These are phyloP conservation scores for Antitype chi DNA, from an alignment of 2,888 invertebrate genomes.

Conservation along the genomic window DNA sequence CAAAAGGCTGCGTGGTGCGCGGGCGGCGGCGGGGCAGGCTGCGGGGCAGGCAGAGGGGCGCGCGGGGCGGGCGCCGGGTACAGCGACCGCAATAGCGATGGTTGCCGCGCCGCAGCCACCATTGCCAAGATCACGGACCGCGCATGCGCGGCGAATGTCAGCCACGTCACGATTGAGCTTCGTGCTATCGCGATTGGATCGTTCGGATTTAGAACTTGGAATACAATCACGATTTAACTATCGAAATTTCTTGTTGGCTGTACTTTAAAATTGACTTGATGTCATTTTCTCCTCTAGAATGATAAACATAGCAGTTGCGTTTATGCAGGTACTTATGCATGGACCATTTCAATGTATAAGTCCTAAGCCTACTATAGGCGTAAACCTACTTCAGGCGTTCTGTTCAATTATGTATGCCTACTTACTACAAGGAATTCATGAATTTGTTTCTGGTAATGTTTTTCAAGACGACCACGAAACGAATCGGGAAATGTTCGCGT, in stretches of 20 bases:
- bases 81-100: conserved; percentile 88
- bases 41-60: conserved; percentile 69
- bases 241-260: conserved; percentile 72
- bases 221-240: conserved; percentile 81
- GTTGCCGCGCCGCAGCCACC: conserved; percentile 84
- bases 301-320: conserved; percentile 58
- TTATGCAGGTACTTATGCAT: conserved; percentile 57
- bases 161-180: conserved; percentile 89
- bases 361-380: conserved; percentile 14
- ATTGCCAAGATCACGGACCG: conserved; percentile 92
- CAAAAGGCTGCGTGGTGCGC: conserved; percentile 81
- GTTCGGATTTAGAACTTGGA: conserved; percentile 83
- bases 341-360: conserved; percentile 39
- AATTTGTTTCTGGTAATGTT: conserved; percentile 39
- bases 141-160: conserved; percentile 89
- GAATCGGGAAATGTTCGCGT: conserved; percentile 33
- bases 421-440: conserved; percentile 37
- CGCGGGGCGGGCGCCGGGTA: conserved; percentile 78
- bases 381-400: conserved; percentile 26
- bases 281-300: conserved; percentile 46
- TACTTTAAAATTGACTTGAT: conserved; percentile 64
- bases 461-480: conserved; percentile 30
- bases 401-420: conserved; percentile 37
- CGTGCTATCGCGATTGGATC: conserved; percentile 86
- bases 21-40: conserved; percentile 55